Evolutionary conservation across 2,888 invertebrate species (phyloP).

Genomic region (Diloba caeruleocephala): DNA sequence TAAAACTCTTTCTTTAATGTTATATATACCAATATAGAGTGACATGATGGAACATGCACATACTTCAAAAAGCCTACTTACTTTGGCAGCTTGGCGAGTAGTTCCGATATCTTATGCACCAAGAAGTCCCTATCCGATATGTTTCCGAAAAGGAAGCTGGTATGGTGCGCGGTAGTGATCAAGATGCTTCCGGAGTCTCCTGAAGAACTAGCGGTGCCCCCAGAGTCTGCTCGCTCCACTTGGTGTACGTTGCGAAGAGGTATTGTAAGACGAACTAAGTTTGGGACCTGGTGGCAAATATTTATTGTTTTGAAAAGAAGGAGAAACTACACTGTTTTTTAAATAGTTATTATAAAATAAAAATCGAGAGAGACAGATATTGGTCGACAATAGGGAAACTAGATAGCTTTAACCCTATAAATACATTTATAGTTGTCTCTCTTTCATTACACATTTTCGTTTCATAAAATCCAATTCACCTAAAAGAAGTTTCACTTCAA

Average conservation of each 20-base stretch:
- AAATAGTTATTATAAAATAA: too few relatives aligned
- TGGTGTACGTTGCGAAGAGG: constrained; percentile 95
- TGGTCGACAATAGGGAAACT: too few relatives aligned
- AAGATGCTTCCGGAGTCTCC: constrained; percentile 91
- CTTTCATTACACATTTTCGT: too few relatives aligned
- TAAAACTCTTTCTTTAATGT: too few relatives aligned
- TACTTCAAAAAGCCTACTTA: constrained; percentile 59
- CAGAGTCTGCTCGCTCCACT: constrained; percentile 94
- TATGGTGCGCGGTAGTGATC: constrained; percentile 94
- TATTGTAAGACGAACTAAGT: constrained; percentile 95
- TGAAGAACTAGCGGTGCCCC: constrained; percentile 89
- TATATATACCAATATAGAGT: constrained; percentile 23
- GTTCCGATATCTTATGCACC: constrained; percentile 96
- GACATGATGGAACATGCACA: constrained; percentile 34
- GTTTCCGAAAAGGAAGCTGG: constrained; percentile 96
- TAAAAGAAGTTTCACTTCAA: too few relatives aligned
- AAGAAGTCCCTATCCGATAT: constrained; percentile 96
- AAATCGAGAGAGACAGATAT: too few relatives aligned
- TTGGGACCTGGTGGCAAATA: constrained; percentile 89
- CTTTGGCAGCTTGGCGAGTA: constrained; percentile 92
- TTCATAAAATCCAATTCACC: too few relatives aligned
- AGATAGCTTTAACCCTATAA: too few relatives aligned
- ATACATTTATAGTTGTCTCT: too few relatives aligned
- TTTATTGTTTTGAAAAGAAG: not conserved
- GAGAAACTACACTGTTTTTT: too few relatives aligned